Percentiles rank a stretch among this genome's conserved stretches.
phyloP scores from a whole-genome alignment of 2,113 vertebrate species.

The Albula glossodonta region DNA sequence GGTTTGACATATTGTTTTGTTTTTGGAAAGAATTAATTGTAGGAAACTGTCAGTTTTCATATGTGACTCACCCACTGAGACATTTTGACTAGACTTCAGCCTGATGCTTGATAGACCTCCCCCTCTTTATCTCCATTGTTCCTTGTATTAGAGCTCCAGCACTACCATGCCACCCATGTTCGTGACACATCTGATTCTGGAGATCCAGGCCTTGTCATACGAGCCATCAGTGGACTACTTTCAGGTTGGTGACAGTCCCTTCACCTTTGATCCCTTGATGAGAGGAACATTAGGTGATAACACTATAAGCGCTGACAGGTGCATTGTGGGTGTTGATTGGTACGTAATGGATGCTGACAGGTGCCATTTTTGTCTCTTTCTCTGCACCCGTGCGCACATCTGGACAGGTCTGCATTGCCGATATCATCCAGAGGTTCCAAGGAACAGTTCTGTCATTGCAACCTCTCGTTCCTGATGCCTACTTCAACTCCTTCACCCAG shows the following conservation, averaged over 20 bases:
- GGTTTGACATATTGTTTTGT: too few species aligned
- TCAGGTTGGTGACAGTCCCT: constrained; percentile 64
- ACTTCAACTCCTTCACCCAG: constrained; percentile 71
- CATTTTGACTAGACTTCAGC: background rate
- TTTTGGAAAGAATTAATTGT: too few species aligned
- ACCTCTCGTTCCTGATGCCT: constrained; percentile 67
- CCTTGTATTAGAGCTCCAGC: constrained; percentile 48
- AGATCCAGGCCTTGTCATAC: constrained; percentile 68
- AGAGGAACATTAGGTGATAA: too few species aligned
- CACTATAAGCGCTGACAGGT: background rate
- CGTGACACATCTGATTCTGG: constrained; percentile 74
- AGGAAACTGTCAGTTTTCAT: too few species aligned
- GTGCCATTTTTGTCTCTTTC: constrained; percentile 14
- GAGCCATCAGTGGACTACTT: constrained; percentile 76
- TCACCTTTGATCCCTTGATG: background rate
- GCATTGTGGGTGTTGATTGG: background rate
- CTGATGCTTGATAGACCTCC: background rate
- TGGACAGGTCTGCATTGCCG: constrained; percentile 65
- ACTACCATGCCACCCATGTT: constrained; percentile 69
- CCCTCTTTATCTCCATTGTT: constrained; percentile 28
- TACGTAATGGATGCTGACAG: background rate
- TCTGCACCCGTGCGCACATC: background rate
- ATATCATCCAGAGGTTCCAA: constrained; percentile 67
- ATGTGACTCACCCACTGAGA: too few species aligned
- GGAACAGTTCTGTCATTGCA: constrained; percentile 70